A percentile compares a stretch with the other conserved stretches of the same genome.
Evolutionary conservation across 2,797 vertebrate genomes (phyloP).

Genomic region (Dryobates pubescens): DNA sequence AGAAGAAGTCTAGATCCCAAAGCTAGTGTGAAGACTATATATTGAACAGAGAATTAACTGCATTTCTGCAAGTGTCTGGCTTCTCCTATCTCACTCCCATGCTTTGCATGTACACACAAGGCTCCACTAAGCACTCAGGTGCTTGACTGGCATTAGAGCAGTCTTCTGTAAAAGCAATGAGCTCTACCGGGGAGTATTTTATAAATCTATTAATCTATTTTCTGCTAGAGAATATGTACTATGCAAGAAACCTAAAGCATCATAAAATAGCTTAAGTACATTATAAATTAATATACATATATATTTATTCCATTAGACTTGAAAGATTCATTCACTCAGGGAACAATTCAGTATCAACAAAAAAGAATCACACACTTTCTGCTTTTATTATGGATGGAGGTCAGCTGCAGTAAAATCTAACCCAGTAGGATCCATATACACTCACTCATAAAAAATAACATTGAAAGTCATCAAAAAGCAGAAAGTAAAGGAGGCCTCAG

Average conservation of each 20-base stretch:
- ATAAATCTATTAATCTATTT: not conserved
- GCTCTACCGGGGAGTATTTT: not conserved
- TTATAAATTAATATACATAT: not conserved
- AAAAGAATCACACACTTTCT: not conserved
- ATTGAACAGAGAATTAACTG: not conserved
- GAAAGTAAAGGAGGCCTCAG: not conserved
- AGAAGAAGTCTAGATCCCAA: not conserved
- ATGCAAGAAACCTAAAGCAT: not conserved
- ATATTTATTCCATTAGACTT: not conserved
- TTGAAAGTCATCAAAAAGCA: constrained; percentile 16
- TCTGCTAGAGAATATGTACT: not conserved
- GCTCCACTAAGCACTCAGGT: not conserved
- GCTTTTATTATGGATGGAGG: not conserved
- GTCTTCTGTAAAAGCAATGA: not conserved
- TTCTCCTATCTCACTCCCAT: not conserved
- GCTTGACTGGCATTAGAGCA: not conserved
- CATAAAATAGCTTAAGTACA: not conserved
- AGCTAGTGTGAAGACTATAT: not conserved
- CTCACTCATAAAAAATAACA: constrained; percentile 34
- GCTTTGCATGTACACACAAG: fast-evolving
- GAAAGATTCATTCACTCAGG: not conserved
- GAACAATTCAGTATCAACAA: not conserved
- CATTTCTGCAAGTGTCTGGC: not conserved
- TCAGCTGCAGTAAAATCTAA: not conserved
- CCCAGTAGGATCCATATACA: not conserved